These are phyloP conservation scores for Microcebus ravelobensis DNA, from an alignment of 2,113 vertebrate species.

Conservation along the genomic window DNA sequence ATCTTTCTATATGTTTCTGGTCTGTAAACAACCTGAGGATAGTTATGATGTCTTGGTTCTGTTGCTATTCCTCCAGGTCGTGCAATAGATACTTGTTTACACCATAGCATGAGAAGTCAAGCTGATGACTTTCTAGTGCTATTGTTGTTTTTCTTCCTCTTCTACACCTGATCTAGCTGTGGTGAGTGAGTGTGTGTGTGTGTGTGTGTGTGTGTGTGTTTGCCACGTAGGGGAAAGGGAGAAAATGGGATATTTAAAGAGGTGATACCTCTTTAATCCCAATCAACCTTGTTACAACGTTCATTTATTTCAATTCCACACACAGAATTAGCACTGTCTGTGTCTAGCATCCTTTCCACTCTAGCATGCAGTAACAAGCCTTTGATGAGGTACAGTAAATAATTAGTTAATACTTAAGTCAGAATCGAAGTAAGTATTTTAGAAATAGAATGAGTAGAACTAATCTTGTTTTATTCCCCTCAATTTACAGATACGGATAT, in stretches of 20 bases:
- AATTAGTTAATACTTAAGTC: not conserved
- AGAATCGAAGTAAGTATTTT: not conserved
- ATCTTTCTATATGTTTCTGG: constrained; percentile 10
- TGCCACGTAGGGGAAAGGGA: not conserved
- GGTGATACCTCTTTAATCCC: not conserved
- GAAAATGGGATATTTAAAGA: not conserved
- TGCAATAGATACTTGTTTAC: not conserved
- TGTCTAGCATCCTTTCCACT: not conserved
- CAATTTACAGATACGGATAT: not conserved
- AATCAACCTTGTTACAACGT: not conserved
- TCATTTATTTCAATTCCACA: not conserved
- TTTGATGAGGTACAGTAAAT: not conserved
- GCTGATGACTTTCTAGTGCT: not conserved
- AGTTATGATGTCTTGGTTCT: not conserved
- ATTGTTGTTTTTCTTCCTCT: not conserved
- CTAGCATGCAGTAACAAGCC: not conserved
- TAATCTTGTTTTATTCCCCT: not conserved
- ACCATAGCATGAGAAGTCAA: not conserved
- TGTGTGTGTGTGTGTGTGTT: not conserved
- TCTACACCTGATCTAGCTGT: not conserved
- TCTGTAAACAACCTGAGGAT: not conserved
- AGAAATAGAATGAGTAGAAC: not conserved
- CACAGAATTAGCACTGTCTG: not conserved
- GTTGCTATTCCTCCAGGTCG: not conserved
- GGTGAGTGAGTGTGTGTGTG: too few relatives aligned